These are phyloP conservation scores for Chaetodon auriga DNA, from an alignment of 2,113 vertebrate genomes.

Conservation along the genomic window DNA sequence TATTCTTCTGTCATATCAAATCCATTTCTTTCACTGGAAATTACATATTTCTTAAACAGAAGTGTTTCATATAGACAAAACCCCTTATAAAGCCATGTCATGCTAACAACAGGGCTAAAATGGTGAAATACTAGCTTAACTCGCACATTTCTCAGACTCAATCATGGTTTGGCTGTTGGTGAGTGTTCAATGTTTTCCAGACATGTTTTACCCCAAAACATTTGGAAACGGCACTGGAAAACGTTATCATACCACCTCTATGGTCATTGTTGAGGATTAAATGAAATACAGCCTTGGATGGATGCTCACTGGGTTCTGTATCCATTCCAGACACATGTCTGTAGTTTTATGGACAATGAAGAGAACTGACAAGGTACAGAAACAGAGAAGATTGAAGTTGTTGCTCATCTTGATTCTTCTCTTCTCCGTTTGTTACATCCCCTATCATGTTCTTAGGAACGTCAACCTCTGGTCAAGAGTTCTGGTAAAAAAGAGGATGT, in stretches of 20 bases:
- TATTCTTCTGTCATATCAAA: too few relatives aligned
- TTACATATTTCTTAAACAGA: too few relatives aligned
- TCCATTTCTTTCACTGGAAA: too few relatives aligned
- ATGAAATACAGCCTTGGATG: constrained; percentile 77
- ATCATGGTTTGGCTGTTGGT: constrained; percentile 81
- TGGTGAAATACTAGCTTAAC: too few relatives aligned
- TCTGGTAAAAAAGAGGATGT: constrained; percentile 61
- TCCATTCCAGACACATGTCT: constrained; percentile 86
- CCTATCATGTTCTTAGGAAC: constrained; percentile 87
- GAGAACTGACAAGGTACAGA: constrained; percentile 13
- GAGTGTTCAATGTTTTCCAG: constrained; percentile 77
- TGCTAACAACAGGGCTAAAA: too few relatives aligned
- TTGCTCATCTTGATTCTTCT: constrained; percentile 79
- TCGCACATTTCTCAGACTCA: constrained; percentile 7
- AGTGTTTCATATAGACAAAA: too few relatives aligned
- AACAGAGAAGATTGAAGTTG: neutral
- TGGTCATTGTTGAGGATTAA: constrained; percentile 45
- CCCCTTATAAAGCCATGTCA: too few relatives aligned
- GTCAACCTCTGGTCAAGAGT: constrained; percentile 83
- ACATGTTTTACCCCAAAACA: constrained; percentile 81
- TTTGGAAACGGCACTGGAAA: fast-evolving
- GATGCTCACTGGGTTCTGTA: constrained; percentile 80
- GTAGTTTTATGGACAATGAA: constrained; percentile 32
- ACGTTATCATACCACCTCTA: constrained; percentile 79
- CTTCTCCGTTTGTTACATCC: constrained; percentile 87